phyloP scores from a whole-genome alignment of 2,888 invertebrate genomes.

The Platypus cylindrus region DNA sequence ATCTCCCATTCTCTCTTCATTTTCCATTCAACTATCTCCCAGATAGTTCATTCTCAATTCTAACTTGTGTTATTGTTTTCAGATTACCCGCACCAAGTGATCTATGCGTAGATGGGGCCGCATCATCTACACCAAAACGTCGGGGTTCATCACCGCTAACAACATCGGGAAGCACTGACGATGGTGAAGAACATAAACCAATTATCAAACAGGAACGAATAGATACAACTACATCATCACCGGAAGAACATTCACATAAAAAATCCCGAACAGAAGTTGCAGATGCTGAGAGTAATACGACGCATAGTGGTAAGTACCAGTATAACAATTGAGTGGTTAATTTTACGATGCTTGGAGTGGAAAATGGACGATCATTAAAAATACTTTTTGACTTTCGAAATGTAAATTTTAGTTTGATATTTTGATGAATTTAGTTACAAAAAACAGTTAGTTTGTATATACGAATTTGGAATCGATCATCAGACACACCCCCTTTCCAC shows the following conservation, averaged over 20 bases:
- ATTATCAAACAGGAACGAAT: slow-evolving; percentile 54
- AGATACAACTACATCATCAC: slow-evolving; percentile 50
- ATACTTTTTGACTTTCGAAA: too few relatives aligned
- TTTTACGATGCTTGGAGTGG: too few relatives aligned
- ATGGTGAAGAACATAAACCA: slow-evolving; percentile 36
- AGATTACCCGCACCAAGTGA: slow-evolving; percentile 48
- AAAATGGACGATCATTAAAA: too few relatives aligned
- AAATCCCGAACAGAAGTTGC: slow-evolving; percentile 61
- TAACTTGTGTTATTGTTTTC: too few relatives aligned
- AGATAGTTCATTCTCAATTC: too few relatives aligned
- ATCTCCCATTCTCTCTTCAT: slow-evolving; percentile 17
- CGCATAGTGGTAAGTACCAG: slow-evolving; percentile 74
- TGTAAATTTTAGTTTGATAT: too few relatives aligned
- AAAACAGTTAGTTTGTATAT: too few relatives aligned
- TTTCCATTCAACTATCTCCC: too few relatives aligned
- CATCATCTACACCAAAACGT: slow-evolving; percentile 67
- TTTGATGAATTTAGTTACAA: too few relatives aligned
- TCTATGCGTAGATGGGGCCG: slow-evolving; percentile 63
- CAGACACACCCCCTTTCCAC: too few relatives aligned
- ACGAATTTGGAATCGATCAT: too few relatives aligned
- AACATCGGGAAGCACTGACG: slow-evolving; percentile 33
- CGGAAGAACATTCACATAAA: slow-evolving; percentile 53
- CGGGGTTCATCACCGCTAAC: slow-evolving; percentile 37
- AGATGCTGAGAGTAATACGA: slow-evolving; percentile 82
- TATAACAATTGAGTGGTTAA: too few relatives aligned